Conservation (phyloP, 2,797 vertebrate species). For the Graptemys geographica region DNA sequence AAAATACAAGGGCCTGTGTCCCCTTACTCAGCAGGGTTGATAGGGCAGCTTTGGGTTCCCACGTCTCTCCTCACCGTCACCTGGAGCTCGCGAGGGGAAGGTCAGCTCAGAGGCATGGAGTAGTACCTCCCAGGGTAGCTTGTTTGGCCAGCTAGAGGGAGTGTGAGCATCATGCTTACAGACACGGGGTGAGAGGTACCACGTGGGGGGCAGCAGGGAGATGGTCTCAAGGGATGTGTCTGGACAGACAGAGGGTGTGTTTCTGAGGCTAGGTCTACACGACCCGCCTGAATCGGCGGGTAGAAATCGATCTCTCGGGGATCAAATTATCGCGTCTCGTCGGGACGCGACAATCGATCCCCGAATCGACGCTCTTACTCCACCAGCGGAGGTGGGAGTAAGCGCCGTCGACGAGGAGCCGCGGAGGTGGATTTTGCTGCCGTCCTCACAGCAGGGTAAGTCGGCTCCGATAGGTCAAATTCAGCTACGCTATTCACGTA, state of each 20-base stretch:
- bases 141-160: not conserved
- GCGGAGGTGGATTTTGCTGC: too few relatives aligned
- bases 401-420: too few relatives aligned
- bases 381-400: too few relatives aligned
- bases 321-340: too few relatives aligned
- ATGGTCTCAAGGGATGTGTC: not conserved
- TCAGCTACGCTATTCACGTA: too few relatives aligned
- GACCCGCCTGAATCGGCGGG: too few relatives aligned
- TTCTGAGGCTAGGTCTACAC: not conserved
- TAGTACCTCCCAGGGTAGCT: not conserved
- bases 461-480: too few relatives aligned
- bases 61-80: not conserved
- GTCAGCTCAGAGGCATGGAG: not conserved
- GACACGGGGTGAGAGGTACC: not conserved
- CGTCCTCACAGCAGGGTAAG: too few relatives aligned
- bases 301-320: too few relatives aligned
- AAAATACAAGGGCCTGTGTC: not conserved
- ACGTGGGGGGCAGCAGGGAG: too few relatives aligned
- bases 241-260: not conserved
- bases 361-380: too few relatives aligned
- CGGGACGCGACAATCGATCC: too few relatives aligned
- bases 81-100: not conserved
- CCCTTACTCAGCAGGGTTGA: not conserved
- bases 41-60: not conserved
- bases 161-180: not conserved